These are phyloP conservation scores for Karalla daura DNA, from an alignment of 2,797 vertebrate genomes.

Conservation along the genomic window DNA sequence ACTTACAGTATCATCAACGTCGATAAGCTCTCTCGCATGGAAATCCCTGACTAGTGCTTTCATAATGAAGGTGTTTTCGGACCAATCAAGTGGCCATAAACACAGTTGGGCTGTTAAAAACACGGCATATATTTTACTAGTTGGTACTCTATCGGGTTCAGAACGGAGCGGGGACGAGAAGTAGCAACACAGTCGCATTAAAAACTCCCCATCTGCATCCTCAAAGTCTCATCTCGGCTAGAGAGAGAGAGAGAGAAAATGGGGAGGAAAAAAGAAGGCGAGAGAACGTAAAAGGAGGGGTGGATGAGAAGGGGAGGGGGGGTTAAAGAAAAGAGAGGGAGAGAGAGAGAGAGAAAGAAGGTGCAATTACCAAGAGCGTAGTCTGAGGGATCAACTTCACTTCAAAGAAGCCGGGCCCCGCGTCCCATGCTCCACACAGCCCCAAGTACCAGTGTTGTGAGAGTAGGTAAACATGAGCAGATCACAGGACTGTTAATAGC, in stretches of 20 bases:
- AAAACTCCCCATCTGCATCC: constrained; percentile 68
- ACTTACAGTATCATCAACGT: constrained; percentile 1
- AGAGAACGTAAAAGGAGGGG: background rate
- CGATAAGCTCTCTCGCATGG: constrained; percentile 1
- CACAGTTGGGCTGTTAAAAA: background rate
- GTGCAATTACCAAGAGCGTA: constrained; percentile 83
- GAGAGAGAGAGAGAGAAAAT: constrained; percentile 21
- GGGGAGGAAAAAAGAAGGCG: background rate
- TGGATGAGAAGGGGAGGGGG: background rate
- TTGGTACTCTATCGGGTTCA: constrained; percentile 39
- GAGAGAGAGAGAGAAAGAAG: constrained; percentile 50
- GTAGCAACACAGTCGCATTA: constrained; percentile 58
- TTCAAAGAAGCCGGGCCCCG: constrained; percentile 81
- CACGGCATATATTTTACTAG: constrained; percentile 11
- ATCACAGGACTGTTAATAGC: constrained; percentile 86
- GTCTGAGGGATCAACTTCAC: constrained; percentile 85
- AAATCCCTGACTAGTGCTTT: background rate
- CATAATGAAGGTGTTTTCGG: background rate
- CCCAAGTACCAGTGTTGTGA: constrained; percentile 77
- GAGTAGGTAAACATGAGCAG: constrained; percentile 85
- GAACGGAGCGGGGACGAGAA: constrained; percentile 57
- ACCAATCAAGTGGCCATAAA: background rate
- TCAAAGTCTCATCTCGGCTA: constrained; percentile 57
- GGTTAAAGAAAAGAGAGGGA: constrained; percentile 20
- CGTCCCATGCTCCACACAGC: constrained; percentile 73